Conservation (phyloP, 2,797 vertebrate genomes). For the Pterois miles region DNA sequence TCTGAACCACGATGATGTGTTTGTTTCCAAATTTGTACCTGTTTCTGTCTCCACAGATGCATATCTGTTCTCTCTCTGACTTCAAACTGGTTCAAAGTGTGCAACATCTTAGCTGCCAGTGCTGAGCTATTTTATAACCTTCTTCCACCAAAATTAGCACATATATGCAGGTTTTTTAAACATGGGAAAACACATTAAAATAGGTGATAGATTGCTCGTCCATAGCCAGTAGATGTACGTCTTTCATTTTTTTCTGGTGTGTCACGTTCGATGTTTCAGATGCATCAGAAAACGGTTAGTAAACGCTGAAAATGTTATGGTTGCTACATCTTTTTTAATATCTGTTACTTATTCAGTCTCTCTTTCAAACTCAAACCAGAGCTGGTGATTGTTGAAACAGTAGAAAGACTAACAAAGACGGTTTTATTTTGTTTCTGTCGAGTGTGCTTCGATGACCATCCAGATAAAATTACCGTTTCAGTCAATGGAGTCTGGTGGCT, state of each 20-base stretch:
- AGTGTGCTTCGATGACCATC: neutral
- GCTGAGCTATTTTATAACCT: neutral
- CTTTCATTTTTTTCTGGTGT: neutral
- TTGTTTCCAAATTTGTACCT: slow-evolving; percentile 61
- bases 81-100: slow-evolving; percentile 12
- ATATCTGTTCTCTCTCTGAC: slow-evolving; percentile 41
- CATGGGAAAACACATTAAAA: too few species aligned
- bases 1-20: slow-evolving; percentile 58
- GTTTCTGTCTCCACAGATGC: slow-evolving; percentile 47
- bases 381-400: neutral
- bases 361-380: neutral
- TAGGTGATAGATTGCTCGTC: too few species aligned
- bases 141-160: neutral
- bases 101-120: neutral
- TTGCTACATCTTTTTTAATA: neutral
- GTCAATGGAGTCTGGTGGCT: neutral
- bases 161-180: neutral
- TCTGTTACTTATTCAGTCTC: neutral
- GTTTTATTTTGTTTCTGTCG: neutral
- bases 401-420: too few species aligned
- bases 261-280: too few species aligned
- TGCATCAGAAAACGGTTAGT: neutral
- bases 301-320: neutral
- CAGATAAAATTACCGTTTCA: too few species aligned
- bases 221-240: neutral